Evolutionary conservation across 1,140 invertebrate genomes (phyloP), one percentile per base, ranked within the genome.

Genomic region (Danaus plexippus): DNA sequence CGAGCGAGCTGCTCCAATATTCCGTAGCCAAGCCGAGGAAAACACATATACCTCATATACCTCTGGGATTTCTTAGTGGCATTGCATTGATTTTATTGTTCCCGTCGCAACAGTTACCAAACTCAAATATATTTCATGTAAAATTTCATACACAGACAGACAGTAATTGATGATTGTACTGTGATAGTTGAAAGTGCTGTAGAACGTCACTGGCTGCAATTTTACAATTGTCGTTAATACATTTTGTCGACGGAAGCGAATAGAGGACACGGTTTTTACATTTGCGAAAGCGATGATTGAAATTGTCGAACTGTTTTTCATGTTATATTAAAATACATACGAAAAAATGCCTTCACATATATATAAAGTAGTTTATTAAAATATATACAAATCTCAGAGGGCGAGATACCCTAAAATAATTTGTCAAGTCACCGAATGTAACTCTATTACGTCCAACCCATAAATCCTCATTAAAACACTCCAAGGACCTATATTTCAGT

Each of bases 151-250:
- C 22, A 32, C 22, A 32, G 7, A 32, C 22, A 54, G 47, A 54
- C 54, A 15, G 54, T 66, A 75, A 76, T 72, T 73, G 73, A 73
- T 71, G 66, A 49, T 69, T 59, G 65, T 66, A 63, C 70, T 61
- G 68, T 64, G 52, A 63, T 69, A 71, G 67, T 75, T 78, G 77
- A 82, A 78, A 82, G 78, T 75, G 76, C 75, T 32, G 7, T 32
- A 3, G 22, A 6, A 32, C 22, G 61, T 73, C 76, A 75, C 79
- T 85, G 80, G 73, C 77, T 77, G 75, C 71, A 83, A 85, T 85
- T 85, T 75, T 80, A 77, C 82, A 82, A 84, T 85, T 85, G 80
- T 78, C 67, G 73, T 82, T 82, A 82, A 85, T 85, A 78, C 84
- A 82, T 84, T 75, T 72, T 59, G 69, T 66, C 64, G 53, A 53